Evolutionary conservation across 2,797 vertebrate genomes (phyloP).

Genomic region (Pantherophis alleghaniensis): DNA sequence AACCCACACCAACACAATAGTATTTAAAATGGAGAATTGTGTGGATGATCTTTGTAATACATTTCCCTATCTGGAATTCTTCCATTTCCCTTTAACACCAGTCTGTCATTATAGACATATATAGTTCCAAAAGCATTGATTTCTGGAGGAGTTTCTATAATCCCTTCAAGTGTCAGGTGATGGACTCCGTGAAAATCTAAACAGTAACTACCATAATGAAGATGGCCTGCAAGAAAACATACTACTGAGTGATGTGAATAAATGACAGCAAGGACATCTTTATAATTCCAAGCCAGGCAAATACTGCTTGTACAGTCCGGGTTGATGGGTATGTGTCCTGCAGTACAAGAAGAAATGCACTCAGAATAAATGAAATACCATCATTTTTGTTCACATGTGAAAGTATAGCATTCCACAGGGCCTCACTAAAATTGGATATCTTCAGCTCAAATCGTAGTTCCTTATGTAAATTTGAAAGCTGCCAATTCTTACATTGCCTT

Average conservation of each 20-base stretch:
- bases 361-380: background rate
- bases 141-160: constrained; percentile 86
- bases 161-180: constrained; percentile 84
- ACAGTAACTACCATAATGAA: constrained; percentile 85
- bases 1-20: background rate
- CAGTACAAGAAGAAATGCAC: constrained; percentile 29
- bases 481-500: background rate
- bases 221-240: constrained; percentile 87
- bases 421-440: background rate
- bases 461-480: background rate
- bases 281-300: constrained; percentile 89
- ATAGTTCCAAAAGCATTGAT: constrained; percentile 84
- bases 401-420: background rate
- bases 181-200: constrained; percentile 81
- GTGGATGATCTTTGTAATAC: constrained; percentile 60
- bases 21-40: background rate
- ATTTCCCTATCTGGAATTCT: constrained; percentile 78
- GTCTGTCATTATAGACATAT: constrained; percentile 83
- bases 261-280: constrained; percentile 76
- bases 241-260: constrained; percentile 83
- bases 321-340: constrained; percentile 91
- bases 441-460: background rate
- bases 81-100: constrained; percentile 85
- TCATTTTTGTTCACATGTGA: background rate
- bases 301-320: constrained; percentile 72